Evolutionary conservation across 2,888 invertebrate species (phyloP), one percentile per base, ranked within the genome.

Genomic region (Stenodema calcarata): DNA sequence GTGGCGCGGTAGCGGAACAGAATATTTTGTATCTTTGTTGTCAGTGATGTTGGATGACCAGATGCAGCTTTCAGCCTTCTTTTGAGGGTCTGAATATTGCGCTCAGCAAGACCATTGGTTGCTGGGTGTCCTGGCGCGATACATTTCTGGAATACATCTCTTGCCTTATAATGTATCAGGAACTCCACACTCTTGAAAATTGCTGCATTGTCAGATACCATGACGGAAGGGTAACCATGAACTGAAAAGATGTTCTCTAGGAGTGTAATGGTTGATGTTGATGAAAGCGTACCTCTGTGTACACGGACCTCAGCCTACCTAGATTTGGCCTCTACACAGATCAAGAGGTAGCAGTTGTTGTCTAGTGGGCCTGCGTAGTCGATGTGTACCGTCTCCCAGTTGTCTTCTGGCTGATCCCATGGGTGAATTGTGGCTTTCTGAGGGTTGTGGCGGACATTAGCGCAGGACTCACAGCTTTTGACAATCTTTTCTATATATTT

Each of bases 391-490:
- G n/a, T 54, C n/a, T 50, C 50, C 50, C 50, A 50, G 50, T 50
- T 50, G 50, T 50, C 50, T 50, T 50, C 50, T 50, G 9, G 90
- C 75, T 86, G 86, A 16, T 88, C 87, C 90, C 90, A 90, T 0
- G 88, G 89, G 73, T 89, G 90, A 14, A 89, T 54, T 6, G 89
- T 86, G 7, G 87, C 88, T 87, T 89, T 90, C 18, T 88, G 80
- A 3, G 82, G 73, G 85, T 27, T 30, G 84, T 42, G 7, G 80
- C 80, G 54, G 47, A 82, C 41, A 27, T 30, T 16, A 79, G 42
- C 41, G 30, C 76, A 47, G 82, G 70, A 30, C 47, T 86, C 80
- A 81, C 18, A 86, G 62, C 73, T 87, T 87, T 28, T 89, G 70
- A 86, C 89, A 12, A 76, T 47, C 14, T 23, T 35, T 42, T 73